A percentile compares a stretch with the other conserved stretches of the same genome.
Conservation (phyloP, 2,888 invertebrate genomes). For the Sinhomidia bicolor region DNA sequence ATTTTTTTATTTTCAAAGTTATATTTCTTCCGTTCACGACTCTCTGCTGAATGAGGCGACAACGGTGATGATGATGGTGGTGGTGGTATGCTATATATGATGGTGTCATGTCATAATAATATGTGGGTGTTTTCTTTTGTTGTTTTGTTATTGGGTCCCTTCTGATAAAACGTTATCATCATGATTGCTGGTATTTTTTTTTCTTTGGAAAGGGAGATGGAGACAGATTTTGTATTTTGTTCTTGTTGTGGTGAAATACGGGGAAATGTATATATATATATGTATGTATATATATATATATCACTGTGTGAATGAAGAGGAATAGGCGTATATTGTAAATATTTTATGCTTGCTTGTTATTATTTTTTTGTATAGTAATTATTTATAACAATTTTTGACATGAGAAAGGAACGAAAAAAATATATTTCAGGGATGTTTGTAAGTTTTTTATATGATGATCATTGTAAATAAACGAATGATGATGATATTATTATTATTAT, state of each 20-base stretch:
- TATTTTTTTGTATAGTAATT: conserved; percentile 5
- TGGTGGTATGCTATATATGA: not conserved
- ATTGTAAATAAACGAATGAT: conserved; percentile 9
- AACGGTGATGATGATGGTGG: not conserved
- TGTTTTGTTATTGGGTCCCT: conserved; percentile 8
- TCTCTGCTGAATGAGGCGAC: conserved; percentile 28
- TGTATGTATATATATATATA: not conserved
- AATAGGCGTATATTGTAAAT: not conserved
- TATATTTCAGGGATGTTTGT: not conserved
- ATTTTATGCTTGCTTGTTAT: not conserved
- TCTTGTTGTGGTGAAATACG: too few species aligned
- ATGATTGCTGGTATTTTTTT: not conserved
- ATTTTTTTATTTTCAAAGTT: conserved; percentile 21
- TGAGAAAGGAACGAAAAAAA: conserved; percentile 5
- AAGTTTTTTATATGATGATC: too few species aligned
- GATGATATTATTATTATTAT: too few species aligned
- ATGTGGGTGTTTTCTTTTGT: conserved; percentile 18
- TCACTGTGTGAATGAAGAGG: not conserved
- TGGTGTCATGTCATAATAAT: conserved; percentile 12
- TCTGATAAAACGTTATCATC: conserved; percentile 6
- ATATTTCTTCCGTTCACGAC: not conserved
- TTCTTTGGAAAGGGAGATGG: not conserved
- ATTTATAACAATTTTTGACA: conserved; percentile 14
- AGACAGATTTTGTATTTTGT: not conserved
- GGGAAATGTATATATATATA: not conserved